Base-by-base conservation (phyloP, 2,113 vertebrate genomes). In the Sigmodon hispidus region DNA sequence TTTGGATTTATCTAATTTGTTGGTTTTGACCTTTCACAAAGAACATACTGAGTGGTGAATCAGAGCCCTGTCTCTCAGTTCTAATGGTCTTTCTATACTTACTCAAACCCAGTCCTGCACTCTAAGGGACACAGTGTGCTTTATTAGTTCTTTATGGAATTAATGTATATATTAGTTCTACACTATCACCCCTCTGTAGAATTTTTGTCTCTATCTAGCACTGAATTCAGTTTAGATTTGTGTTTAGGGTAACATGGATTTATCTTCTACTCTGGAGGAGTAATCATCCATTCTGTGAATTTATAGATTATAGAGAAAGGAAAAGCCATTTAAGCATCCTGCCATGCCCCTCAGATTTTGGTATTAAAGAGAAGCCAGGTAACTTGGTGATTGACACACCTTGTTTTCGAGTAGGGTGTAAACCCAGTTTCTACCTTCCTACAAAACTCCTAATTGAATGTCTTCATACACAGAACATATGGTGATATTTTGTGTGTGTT, bases 1-100 rank as follows among this genome's bases (percentile, higher is more conserved):
- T 52, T 93, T 63, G 0, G 93, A 91, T 93, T 97, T 97, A 97
- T 98, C 96, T 98, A 95, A 98, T 97, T 97, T 97, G 97, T 97
- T 98, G 96, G 93, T 97, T 97, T 97, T 98, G 97, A 98, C 97
- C 97, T 97, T 98, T 96, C 88, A 94, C 61, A 90, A 97, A 85
- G 88, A 96, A 94, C 93, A 98, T 84, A 93, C 98, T 98, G 96
- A 97, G 95, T 94, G 67, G 73, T 97, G 96, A 96, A 91, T 95
- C 92, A 94, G 84, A 13, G 22, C 43, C 65, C 12, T 67, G 89
- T 80, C 63, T 96, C 96, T 97, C 93, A 96, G 96, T 96, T 89
- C 1, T 43, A 96, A 98, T 86, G 81, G 72, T 87, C 52, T 43
- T 98, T 94, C 94, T 97, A 79, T 94, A 6, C 67, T 67, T 96